phyloP scores from a whole-genome alignment of 2,888 invertebrate species.

The Phaonia tiefii region DNA sequence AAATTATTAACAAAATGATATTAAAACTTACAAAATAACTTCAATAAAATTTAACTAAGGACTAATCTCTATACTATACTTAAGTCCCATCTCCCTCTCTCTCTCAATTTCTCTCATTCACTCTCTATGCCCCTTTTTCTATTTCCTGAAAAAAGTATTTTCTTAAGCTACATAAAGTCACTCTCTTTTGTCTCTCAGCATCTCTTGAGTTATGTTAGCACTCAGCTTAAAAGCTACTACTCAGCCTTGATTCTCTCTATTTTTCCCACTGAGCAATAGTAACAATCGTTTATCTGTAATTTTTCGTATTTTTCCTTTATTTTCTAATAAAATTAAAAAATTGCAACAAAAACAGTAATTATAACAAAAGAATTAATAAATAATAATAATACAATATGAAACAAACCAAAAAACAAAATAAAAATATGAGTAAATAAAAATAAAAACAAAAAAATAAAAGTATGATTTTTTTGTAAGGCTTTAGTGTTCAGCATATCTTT shows the following conservation, averaged over 20 bases:
- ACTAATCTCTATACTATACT: neutral
- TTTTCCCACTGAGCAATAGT: slow-evolving; percentile 20
- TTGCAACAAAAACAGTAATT: slow-evolving; percentile 10
- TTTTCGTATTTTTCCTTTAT: neutral
- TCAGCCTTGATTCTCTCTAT: neutral
- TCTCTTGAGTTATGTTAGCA: neutral
- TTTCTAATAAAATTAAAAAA: too few species aligned
- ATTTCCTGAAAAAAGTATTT: neutral
- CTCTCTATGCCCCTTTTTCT: neutral
- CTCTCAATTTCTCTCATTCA: neutral
- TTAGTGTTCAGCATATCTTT: slow-evolving; percentile 66
- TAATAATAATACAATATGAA: neutral
- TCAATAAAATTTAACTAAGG: slow-evolving; percentile 61
- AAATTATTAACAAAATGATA: slow-evolving; percentile 42
- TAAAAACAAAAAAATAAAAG: slow-evolving; percentile 28
- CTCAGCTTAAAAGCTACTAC: neutral
- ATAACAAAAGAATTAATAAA: slow-evolving; percentile 18
- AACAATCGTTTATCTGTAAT: neutral
- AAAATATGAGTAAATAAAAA: slow-evolving; percentile 34
- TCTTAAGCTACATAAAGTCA: neutral
- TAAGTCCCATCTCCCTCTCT: too few species aligned
- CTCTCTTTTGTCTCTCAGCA: neutral
- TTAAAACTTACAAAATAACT: slow-evolving; percentile 27
- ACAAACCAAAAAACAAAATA: neutral
- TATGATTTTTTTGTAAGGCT: slow-evolving; percentile 62